phyloP scores from a whole-genome alignment of 2,888 invertebrate genomes.

The Chrysopilus asiliformis region DNA sequence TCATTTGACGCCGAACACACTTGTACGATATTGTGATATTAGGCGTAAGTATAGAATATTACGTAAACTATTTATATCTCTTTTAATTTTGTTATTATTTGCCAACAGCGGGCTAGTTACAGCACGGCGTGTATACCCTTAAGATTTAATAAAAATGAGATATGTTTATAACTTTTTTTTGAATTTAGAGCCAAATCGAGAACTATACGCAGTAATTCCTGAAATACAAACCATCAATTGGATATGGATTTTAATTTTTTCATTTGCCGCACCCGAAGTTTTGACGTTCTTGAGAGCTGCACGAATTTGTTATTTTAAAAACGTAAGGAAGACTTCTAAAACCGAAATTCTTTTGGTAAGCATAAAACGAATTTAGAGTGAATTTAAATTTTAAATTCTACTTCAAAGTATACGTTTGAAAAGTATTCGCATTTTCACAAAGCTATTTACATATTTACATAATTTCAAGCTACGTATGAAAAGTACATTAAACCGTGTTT shows the following conservation, averaged over 20 bases:
- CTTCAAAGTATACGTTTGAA: not conserved
- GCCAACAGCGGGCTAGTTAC: no score
- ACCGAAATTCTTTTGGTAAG: slow-evolving; percentile 44
- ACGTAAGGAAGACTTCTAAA: slow-evolving; percentile 42
- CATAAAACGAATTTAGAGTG: not conserved
- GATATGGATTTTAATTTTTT: slow-evolving; percentile 68
- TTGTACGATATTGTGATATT: slow-evolving; percentile 47
- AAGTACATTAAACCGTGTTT: no score
- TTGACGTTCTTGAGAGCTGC: slow-evolving; percentile 56
- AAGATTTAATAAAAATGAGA: no score
- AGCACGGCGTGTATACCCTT: no score
- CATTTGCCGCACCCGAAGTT: slow-evolving; percentile 63
- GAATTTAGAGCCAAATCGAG: slow-evolving; percentile 43
- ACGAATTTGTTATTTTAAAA: slow-evolving; percentile 62
- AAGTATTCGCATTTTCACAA: no score
- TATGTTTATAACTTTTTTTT: not conserved
- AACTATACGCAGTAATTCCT: slow-evolving; percentile 47
- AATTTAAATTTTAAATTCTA: not conserved
- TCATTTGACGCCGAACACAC: slow-evolving; percentile 44
- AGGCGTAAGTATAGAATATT: slow-evolving; percentile 19
- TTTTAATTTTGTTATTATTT: no score
- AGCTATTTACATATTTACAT: no score
- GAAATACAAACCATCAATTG: slow-evolving; percentile 55
- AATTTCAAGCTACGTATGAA: no score
- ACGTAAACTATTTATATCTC: no score